Percentiles rank a stretch among this genome's conserved stretches.
Evolutionary conservation across 2,888 invertebrate genomes (phyloP).

Genomic region (Litoditis marina): DNA sequence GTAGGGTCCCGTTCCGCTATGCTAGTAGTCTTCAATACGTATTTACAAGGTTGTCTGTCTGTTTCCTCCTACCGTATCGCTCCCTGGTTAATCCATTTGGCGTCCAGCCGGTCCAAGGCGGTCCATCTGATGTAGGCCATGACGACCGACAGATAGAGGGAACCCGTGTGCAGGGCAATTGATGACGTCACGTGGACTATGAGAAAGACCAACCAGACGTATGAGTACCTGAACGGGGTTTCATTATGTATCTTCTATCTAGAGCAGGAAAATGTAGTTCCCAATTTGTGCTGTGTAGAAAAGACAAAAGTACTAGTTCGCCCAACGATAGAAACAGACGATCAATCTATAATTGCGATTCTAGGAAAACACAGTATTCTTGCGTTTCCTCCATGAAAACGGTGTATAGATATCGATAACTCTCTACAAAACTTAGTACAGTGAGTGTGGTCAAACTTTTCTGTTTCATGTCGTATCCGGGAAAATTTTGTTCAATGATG

Average conservation of each 20-base stretch:
- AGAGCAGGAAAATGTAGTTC: too few relatives aligned
- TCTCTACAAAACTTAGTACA: too few relatives aligned
- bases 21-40: too few relatives aligned
- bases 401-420: too few relatives aligned
- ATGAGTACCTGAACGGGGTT: conserved; percentile 35
- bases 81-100: conserved; percentile 48
- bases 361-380: too few relatives aligned
- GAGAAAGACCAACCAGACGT: conserved; percentile 46
- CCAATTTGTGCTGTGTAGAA: neutral
- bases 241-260: too few relatives aligned
- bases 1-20: too few relatives aligned
- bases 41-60: too few relatives aligned
- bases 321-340: neutral
- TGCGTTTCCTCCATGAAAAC: too few relatives aligned
- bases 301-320: neutral
- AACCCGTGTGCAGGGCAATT: conserved; percentile 57
- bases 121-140: conserved; percentile 58
- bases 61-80: conserved; percentile 33
- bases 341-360: too few relatives aligned
- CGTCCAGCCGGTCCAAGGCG: conserved; percentile 42
- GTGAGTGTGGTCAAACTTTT: too few relatives aligned
- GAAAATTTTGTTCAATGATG: neutral
- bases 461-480: too few relatives aligned
- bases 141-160: conserved; percentile 55
- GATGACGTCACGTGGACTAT: conserved; percentile 45